Base-by-base conservation (phyloP, 2,888 invertebrate genomes). In the Cybosia mesomella region DNA sequence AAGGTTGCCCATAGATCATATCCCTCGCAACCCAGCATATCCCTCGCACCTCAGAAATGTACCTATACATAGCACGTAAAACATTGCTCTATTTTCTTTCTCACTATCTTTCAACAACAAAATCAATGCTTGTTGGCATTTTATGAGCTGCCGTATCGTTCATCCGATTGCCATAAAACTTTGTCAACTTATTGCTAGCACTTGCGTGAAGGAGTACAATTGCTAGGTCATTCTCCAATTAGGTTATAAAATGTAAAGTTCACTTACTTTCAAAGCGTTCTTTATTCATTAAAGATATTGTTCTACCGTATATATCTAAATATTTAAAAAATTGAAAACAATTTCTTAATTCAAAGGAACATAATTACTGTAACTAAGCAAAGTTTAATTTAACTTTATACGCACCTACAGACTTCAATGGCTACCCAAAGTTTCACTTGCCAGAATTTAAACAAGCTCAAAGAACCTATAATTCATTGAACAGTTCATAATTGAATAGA, bases 301-400 rank as follows among this genome's bases (percentile, higher is more conserved):
- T 55, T 24, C 55, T 8, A 24, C 11, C 13, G 55, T 24, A 13
- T 13, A 15, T 15, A 13, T 7, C 10, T 24, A 15, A 24, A 1
- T 2, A 43, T n/a, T 57, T 18, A n/a, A 58, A 58, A 32, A n/a
- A 32, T 11, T 10, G 11, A 32, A 32, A n/a, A 32, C 18, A 18
- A 39, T 21, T 53, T 62, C 21, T 0, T 21, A 32, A 21, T 62
- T 49, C 28, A 60, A 43, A 15, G 24, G 8, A 62, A 49, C n/a
- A 39, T 49, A 49, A 49, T 55, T 24, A 24, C 55, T 62, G 28
- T 7, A 21, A 53, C 13, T 32, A n/a, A 49, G 49, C 49, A 21
- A 8, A 61, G 49, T 32, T 62, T 62, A 49, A n/a, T 3, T 55
- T 28, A 15, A 55, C 55, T 24, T 55, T 55, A 15, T 55, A 55